phyloP scores from a whole-genome alignment of 53 echinoderm and acorn worm genomes.

The Apostichopus leukothele region DNA sequence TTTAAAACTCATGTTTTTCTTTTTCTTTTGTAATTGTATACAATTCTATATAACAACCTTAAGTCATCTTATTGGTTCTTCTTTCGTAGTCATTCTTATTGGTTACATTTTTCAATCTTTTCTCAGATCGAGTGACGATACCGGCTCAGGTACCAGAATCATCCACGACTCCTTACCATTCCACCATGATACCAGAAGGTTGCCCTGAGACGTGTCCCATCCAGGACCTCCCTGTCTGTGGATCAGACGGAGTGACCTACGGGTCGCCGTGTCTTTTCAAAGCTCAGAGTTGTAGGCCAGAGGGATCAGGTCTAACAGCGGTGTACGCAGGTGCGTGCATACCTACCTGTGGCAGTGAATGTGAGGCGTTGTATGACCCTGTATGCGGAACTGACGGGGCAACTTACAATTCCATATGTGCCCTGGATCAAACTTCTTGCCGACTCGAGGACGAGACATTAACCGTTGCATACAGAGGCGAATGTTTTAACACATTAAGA shows the following conservation, averaged over 20 bases:
- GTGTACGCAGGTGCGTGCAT: constrained; percentile 31
- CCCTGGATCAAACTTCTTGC: constrained; percentile 50
- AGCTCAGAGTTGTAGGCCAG: not conserved
- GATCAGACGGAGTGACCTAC: constrained; percentile 32
- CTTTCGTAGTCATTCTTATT: too few species aligned
- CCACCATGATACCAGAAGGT: not conserved
- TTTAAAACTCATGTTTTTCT: too few species aligned
- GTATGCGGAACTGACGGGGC: constrained; percentile 55
- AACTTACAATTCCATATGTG: constrained; percentile 53
- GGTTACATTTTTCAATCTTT: too few species aligned
- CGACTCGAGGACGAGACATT: constrained; percentile 35
- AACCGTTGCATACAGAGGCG: constrained; percentile 50
- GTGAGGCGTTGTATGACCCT: constrained; percentile 49
- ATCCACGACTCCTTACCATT: not conserved
- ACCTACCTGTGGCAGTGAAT: constrained; percentile 4
- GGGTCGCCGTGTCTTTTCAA: not conserved
- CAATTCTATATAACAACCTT: too few species aligned
- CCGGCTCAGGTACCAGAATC: not conserved
- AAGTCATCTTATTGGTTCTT: too few species aligned
- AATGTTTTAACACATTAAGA: constrained; percentile 51
- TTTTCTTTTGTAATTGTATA: too few species aligned
- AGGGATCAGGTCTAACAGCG: not conserved
- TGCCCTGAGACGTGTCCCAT: constrained; percentile 25
- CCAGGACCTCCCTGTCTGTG: constrained; percentile 24
- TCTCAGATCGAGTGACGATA: constrained; percentile 31